Evolutionary conservation across 2,888 invertebrate species (phyloP), one percentile per base, ranked within the genome.

Genomic region (Ophion ventricosus): DNA sequence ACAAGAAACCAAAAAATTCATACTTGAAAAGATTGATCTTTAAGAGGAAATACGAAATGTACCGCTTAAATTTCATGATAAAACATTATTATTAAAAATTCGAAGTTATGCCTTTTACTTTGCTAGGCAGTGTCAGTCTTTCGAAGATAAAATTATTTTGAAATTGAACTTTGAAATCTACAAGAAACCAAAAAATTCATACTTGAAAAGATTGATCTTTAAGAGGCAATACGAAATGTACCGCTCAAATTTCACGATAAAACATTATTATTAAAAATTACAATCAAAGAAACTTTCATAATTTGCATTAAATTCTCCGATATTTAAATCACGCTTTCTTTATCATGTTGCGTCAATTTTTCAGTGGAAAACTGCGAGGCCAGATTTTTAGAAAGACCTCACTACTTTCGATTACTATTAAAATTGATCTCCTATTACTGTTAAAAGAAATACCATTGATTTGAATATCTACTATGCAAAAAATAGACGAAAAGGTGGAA

Each of bases 101-200:
- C 20, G 43, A 49, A 67, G 40, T 66, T 54, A 26, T 49, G 49
- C 56, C n/a, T 40, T 40, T 25, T 61, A 25, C 61, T 61, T 61
- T 61, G n/a, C 57, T 7, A 26, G 25, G 20, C 26, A 49, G 57
- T 61, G 40, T 43, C 43, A 26, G 25, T 43, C 25, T 43, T 59
- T 23, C 8, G 20, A 40, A 40, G 11, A 26, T 49, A 23, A 49
- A 10, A 26, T 17, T n/a, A 56, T 29, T 29, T 25, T 8, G 26
- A 56, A 29, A 35, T 54, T 26, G 29, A 49, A 70, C 25, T 56
- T 56, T 5, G 11, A 56, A 56, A 56, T 29, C 20, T 29, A 26
- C 14, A 25, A 40, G 7, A 35, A 72, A 70, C 17, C 49, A n/a
- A 1, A 49, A 35, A 17, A 17, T 49, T 1, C 2, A 49, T 49